Conservation (phyloP, 1,140 invertebrate genomes). For the Drosophila neocordata region DNA sequence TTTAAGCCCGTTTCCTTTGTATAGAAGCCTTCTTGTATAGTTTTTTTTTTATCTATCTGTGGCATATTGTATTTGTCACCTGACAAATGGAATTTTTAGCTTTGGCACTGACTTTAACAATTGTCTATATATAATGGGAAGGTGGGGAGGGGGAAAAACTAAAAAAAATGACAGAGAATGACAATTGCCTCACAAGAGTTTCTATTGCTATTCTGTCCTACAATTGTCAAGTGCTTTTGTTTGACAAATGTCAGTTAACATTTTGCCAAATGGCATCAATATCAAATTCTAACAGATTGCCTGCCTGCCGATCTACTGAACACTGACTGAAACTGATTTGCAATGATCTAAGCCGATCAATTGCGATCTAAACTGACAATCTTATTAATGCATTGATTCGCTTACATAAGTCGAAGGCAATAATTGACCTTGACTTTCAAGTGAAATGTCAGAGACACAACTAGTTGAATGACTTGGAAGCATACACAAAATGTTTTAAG, state of each 20-base stretch:
- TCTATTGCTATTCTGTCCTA: conserved; percentile 2
- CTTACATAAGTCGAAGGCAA: conserved; percentile 1
- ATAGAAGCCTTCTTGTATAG: no score
- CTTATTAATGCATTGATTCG: not conserved
- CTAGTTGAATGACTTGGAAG: conserved; percentile 20
- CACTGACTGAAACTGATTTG: not conserved
- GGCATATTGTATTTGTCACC: no score
- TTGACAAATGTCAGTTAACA: conserved; percentile 11
- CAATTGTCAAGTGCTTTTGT: not conserved
- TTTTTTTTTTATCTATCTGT: no score
- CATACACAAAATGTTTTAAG: not conserved
- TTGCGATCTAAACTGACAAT: conserved; percentile 3
- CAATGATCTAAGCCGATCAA: not conserved
- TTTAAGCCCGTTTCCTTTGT: no score
- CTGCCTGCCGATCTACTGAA: not conserved
- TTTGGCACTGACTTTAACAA: not conserved
- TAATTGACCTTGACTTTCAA: conserved; percentile 19
- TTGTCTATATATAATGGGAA: not conserved
- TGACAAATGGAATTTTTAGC: no score
- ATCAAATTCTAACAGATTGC: conserved; percentile 9
- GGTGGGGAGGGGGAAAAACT: no score
- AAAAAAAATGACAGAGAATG: not conserved
- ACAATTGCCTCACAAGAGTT: conserved; percentile 2
- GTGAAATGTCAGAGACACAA: conserved; percentile 11
- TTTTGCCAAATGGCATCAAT: conserved; percentile 13